These are phyloP conservation scores for Dorcus hopei DNA, from an alignment of 2,888 invertebrate genomes.

Conservation along the genomic window DNA sequence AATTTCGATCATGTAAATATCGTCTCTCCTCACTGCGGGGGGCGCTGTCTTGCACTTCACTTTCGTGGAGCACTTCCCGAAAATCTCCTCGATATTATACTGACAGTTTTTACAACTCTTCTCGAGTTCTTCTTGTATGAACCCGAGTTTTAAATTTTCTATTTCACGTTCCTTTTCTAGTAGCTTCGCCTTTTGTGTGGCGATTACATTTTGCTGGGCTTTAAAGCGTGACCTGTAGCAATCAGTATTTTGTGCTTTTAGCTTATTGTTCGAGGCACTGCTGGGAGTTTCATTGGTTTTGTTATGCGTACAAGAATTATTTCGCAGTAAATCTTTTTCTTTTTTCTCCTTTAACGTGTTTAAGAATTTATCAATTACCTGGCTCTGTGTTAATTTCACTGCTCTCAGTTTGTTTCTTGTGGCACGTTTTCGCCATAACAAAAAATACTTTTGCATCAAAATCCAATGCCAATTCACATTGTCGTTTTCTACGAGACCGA, in stretches of 20 bases:
- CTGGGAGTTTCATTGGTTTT: background rate
- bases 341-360: constrained; percentile 9
- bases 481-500: no score
- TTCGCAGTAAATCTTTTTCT: constrained; percentile 2
- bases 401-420: constrained; percentile 1
- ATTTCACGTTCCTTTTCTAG: constrained; percentile 71
- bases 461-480: no score
- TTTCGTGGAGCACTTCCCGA: constrained; percentile 42
- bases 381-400: background rate
- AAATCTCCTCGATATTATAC: constrained; percentile 54
- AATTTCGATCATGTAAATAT: constrained; percentile 37
- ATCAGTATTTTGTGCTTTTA: background rate
- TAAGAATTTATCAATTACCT: constrained; percentile 10
- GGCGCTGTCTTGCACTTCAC: constrained; percentile 53
- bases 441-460: constrained; percentile 6
- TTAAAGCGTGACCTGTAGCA: constrained; percentile 52
- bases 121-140: constrained; percentile 63
- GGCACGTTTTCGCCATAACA: constrained; percentile 9
- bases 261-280: background rate
- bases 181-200: constrained; percentile 66
- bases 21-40: constrained; percentile 46
- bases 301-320: background rate
- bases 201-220: constrained; percentile 71
- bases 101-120: constrained; percentile 58
- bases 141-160: constrained; percentile 67